Base-by-base conservation (phyloP, 92 coral and sea anemone species). In the Pocillopora meandrina region DNA sequence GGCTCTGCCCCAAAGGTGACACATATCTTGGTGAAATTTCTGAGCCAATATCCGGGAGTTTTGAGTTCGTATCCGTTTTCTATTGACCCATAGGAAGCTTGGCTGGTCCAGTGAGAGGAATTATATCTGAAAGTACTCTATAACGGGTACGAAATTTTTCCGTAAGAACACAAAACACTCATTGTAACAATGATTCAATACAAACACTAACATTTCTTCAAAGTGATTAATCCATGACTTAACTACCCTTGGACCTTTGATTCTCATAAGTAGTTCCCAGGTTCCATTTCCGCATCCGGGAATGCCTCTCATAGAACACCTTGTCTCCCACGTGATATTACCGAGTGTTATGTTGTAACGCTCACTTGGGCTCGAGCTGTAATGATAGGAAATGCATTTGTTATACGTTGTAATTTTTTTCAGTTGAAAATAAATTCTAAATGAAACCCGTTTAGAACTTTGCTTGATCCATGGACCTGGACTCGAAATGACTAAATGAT, bases 11-110 rank as follows among this genome's bases (percentile, higher is more conserved):
- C 23, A 76, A 76, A 61, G 55, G 2, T 17, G 19, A 76, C 57
- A 55, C 80, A 76, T 13, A 76, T 61, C 35, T 12, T 76, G 31
- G 56, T 61, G 80, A 76, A 76, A 23, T 66, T 9, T 33, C 67
- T 76, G 9, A 76, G 57, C 69, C 80, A 76, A 57, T 61, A 76
- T 76, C 80, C 80, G 7, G 70, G 68, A 76, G 23, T 58, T 76
- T 76, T 57, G 78, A 36, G 9, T 74, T 74, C 49, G 1, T 74
- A 18, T 36, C 47, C 9, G 5, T 56, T 18, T 18, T 12, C 17
- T 21, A 16, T 9, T 17, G 52, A 42, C 2, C 52, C 52, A 42
- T 42, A 42, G 8, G 80, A 76, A 0, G n/a, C 13, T 61, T 61
- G 49, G 35, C 61, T 72, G 56, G 31, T 52, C 76, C 76, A 72